Evolutionary conservation across 2,113 vertebrate genomes (phyloP).

Genomic region (Nothoprocta perdicaria): DNA sequence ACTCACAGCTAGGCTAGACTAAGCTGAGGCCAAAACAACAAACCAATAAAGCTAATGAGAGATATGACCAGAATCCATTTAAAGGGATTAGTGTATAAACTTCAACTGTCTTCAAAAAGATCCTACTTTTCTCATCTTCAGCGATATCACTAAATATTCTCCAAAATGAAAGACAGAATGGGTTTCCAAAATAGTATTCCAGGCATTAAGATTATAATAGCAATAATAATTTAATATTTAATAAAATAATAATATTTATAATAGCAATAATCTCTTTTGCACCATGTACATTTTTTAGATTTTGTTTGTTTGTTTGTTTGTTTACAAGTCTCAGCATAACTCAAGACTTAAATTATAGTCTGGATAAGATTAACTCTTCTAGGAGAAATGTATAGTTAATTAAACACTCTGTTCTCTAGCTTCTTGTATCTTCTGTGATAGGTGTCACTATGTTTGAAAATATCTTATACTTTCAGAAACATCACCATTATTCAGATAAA

Average conservation of each 20-base stretch:
- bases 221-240: too few relatives aligned
- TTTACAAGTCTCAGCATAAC: background rate
- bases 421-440: background rate
- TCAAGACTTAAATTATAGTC: background rate
- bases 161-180: background rate
- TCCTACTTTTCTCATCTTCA: background rate
- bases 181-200: background rate
- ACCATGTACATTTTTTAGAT: background rate
- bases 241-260: too few relatives aligned
- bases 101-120: background rate
- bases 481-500: background rate
- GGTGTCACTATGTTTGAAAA: background rate
- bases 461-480: background rate
- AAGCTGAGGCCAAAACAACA: background rate
- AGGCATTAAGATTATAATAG: background rate
- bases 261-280: too few relatives aligned
- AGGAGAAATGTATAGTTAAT: background rate
- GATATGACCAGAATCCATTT: background rate
- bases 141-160: background rate
- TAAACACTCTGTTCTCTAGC: background rate
- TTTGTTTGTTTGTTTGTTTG: background rate
- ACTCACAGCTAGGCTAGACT: background rate
- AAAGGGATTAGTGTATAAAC: background rate
- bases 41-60: background rate
- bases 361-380: background rate